Evolutionary conservation across 1,140 invertebrate genomes (phyloP).

Genomic region (Eumeta japonica): DNA sequence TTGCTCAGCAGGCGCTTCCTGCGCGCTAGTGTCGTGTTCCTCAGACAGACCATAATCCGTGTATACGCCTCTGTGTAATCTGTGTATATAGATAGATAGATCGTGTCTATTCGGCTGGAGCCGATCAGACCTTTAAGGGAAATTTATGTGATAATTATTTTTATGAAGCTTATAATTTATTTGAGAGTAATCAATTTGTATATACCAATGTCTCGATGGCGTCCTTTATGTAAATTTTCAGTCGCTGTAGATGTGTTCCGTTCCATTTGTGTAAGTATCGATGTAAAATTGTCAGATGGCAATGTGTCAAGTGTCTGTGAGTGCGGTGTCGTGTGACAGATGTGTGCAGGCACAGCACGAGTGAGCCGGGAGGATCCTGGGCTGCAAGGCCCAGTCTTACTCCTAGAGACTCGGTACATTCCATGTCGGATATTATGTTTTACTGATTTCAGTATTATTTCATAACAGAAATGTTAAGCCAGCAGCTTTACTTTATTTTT

Average conservation of each 20-base stretch:
- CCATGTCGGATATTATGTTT: conserved; percentile 47
- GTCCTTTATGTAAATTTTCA: conserved; percentile 36
- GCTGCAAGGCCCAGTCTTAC: conserved; percentile 25
- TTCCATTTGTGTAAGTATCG: conserved; percentile 32
- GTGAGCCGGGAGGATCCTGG: conserved; percentile 39
- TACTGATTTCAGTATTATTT: conserved; percentile 57
- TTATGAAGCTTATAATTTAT: conserved; percentile 57
- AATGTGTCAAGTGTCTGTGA: conserved; percentile 36
- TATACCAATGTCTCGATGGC: conserved; percentile 32
- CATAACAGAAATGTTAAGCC: conserved; percentile 52
- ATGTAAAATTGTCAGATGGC: conserved; percentile 27
- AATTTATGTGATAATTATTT: conserved; percentile 58
- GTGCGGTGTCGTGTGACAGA: too few species aligned
- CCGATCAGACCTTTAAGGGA: conserved; percentile 43
- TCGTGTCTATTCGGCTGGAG: conserved; percentile 48
- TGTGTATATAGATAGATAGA: conserved; percentile 49
- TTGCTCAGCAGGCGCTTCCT: conserved; percentile 23
- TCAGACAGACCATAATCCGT: not conserved
- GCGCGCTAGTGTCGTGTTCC: conserved; percentile 2
- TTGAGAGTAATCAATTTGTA: conserved; percentile 51
- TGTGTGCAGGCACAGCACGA: conserved; percentile 25
- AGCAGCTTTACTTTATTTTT: conserved; percentile 51
- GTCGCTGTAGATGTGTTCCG: conserved; percentile 33
- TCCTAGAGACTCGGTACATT: conserved; percentile 33
- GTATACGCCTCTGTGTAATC: conserved; percentile 1